phyloP scores from a whole-genome alignment of 2,113 vertebrate genomes.

The Chloebia gouldiae region DNA sequence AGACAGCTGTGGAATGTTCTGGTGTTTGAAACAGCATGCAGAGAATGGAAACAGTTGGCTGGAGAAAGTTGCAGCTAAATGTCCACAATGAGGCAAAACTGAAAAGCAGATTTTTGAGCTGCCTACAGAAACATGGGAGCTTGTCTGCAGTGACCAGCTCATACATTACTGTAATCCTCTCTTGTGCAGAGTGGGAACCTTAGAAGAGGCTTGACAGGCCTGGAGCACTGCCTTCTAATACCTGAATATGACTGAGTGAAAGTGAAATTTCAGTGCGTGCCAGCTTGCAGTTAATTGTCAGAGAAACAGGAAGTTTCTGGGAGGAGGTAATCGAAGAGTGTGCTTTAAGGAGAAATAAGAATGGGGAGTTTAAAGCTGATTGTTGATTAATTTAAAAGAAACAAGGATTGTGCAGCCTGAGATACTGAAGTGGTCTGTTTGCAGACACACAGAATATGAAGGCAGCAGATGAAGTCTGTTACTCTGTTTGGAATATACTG shows the following conservation, averaged over 20 bases:
- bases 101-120: not conserved
- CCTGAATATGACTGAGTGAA: not conserved
- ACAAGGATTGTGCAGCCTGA: not conserved
- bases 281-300: not conserved
- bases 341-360: not conserved
- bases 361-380: not conserved
- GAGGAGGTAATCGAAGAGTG: not conserved
- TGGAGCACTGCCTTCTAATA: not conserved
- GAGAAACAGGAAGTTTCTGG: not conserved
- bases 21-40: not conserved
- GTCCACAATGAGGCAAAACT: rapidly evolving
- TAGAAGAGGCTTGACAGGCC: not conserved
- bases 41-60: not conserved
- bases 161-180: not conserved
- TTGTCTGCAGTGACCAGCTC: rapidly evolving
- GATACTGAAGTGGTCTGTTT: not conserved
- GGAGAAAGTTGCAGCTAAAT: not conserved
- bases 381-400: not conserved
- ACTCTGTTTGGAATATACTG: not conserved
- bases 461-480: not conserved
- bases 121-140: not conserved
- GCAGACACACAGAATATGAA: not conserved
- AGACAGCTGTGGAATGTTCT: not conserved
- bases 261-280: not conserved
- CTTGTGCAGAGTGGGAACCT: not conserved